Conservation (phyloP, 2,113 vertebrate species). For the Chloebia gouldiae region DNA sequence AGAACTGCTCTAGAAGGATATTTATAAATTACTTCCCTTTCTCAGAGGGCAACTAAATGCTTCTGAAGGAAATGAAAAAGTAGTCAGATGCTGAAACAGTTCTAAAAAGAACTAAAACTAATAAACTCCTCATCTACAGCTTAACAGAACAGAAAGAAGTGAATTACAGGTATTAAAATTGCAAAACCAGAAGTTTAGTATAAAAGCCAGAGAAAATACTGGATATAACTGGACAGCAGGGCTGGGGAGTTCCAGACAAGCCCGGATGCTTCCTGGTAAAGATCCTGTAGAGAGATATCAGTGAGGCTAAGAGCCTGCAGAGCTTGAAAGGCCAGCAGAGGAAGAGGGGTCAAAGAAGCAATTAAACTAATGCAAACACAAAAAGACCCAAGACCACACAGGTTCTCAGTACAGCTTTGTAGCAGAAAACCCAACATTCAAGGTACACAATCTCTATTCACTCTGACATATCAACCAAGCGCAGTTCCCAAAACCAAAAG, state of each 20-base stretch:
- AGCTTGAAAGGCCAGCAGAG: slow-evolving; percentile 45
- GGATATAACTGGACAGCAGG: not conserved
- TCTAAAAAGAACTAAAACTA: not conserved
- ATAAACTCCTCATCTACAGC: not conserved
- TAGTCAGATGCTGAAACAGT: not conserved
- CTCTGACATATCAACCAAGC: not conserved
- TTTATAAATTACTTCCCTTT: slow-evolving; percentile 1
- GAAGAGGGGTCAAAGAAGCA: slow-evolving; percentile 61
- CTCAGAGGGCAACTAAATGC: slow-evolving; percentile 6
- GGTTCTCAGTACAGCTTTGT: not conserved
- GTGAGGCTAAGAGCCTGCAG: slow-evolving; percentile 2
- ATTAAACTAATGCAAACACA: slow-evolving; percentile 63
- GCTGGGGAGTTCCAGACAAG: not conserved
- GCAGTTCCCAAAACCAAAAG: not conserved
- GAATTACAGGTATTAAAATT: slow-evolving; percentile 1
- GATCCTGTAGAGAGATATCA: slow-evolving; percentile 43
- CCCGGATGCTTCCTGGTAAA: slow-evolving; percentile 8
- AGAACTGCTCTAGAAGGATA: not conserved
- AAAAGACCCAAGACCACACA: slow-evolving; percentile 56
- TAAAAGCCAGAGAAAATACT: not conserved
- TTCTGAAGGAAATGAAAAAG: slow-evolving; percentile 7
- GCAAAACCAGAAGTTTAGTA: not conserved
- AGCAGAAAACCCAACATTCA: not conserved
- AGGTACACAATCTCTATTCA: not conserved
- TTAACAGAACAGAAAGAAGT: not conserved